A percentile compares a stretch with the other conserved stretches of the same genome.
phyloP scores from a whole-genome alignment of 1,140 invertebrate species.

The Plutomurus gul region DNA sequence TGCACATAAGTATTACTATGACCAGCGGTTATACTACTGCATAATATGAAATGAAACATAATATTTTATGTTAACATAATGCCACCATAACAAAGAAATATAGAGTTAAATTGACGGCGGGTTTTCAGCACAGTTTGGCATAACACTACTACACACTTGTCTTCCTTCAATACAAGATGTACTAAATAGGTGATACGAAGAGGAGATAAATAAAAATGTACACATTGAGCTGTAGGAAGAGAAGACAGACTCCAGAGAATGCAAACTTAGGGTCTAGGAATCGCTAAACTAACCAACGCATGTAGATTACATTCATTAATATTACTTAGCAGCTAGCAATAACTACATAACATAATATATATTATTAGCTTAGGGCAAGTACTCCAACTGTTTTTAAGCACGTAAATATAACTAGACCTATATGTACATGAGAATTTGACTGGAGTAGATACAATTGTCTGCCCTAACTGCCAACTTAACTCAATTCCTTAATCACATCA shows the following conservation, averaged over 20 bases:
- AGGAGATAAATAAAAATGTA: too few species aligned
- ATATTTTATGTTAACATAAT: not conserved
- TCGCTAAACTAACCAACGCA: not conserved
- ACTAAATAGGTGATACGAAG: too few species aligned
- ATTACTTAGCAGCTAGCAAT: not conserved
- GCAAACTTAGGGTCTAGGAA: too few species aligned
- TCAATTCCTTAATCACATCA: slow-evolving; percentile 47
- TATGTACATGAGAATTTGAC: not conserved
- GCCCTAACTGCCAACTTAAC: slow-evolving; percentile 34
- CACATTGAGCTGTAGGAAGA: too few species aligned
- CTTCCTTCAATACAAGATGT: too few species aligned
- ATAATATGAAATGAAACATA: too few species aligned
- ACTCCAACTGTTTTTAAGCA: slow-evolving; percentile 8
- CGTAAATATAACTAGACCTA: slow-evolving; percentile 15
- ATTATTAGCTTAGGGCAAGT: not conserved
- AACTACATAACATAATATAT: not conserved
- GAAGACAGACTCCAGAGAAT: too few species aligned
- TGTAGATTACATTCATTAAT: slow-evolving; percentile 25
- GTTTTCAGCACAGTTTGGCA: too few species aligned
- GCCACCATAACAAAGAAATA: too few species aligned
- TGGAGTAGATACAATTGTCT: slow-evolving; percentile 40
- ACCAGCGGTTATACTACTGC: not conserved
- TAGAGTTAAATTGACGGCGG: too few species aligned
- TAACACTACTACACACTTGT: too few species aligned
- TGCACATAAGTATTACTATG: not conserved